Base-by-base conservation (phyloP, 1,140 invertebrate species). In the Lucilia cuprina region DNA sequence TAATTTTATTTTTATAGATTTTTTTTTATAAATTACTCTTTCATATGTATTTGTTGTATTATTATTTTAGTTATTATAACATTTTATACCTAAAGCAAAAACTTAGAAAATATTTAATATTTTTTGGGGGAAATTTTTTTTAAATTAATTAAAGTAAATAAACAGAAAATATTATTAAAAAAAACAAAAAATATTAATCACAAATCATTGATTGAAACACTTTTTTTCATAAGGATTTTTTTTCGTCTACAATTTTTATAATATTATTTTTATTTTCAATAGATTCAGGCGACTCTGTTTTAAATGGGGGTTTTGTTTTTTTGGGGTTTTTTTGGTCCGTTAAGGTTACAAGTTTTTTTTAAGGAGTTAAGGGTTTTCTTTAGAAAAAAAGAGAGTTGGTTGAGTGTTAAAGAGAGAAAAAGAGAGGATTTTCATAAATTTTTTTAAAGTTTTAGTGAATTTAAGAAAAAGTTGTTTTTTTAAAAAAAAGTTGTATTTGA, bases 121-220 rank as follows among this genome's bases (percentile, higher is more conserved):
- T 83, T 83, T 83, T 83, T 74, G 10, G 10, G 5, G 17, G 50
- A 74, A 74, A 83, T 41, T 83, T 60, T 41, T 83, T 60, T 14
- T 4, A 83, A 83, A 41, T 82, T 83, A 30, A 30, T 30, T 30
- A 30, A 30, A 30, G 25, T 30, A 74, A 41, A 83, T 1, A 83
- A 65, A 17, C 12, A 55, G 3, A 55, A 55, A 41, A 74, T 30
- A 10, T 41, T 41, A 41, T 77, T 83, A 34, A 78, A 75, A 83
- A 83, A 75, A 77, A 25, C 21, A 77, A 84, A n/a, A n/a, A n/a
- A n/a, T n/a, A 78, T 88, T 86, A 89, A 89, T 89, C 88, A 89
- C 88, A 89, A 89, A 89, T 89, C 88, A 89, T 89, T 89, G 88
- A 89, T 89, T 87, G 88, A 89, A 89, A 89, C 88, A 87, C 87